Percentiles rank a stretch among this genome's conserved stretches.
These are phyloP conservation scores for Eremobia ochroleuca DNA, from an alignment of 2,888 invertebrate genomes.

Conservation along the genomic window DNA sequence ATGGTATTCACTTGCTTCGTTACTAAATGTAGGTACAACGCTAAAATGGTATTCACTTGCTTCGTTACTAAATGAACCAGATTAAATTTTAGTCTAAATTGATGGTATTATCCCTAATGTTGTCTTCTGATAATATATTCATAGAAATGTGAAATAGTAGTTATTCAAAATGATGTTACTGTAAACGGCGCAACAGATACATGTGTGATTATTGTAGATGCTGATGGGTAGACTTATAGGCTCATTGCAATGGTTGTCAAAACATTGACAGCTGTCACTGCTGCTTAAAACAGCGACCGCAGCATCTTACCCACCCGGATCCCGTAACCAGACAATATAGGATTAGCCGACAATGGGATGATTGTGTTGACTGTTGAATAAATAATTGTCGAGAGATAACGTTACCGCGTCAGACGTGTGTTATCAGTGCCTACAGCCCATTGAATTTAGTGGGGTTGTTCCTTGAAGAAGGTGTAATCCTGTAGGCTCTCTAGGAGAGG, in stretches of 20 bases:
- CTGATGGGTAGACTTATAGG: background rate
- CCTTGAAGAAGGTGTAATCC: background rate
- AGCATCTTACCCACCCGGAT: constrained; percentile 18
- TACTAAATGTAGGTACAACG: constrained; percentile 25
- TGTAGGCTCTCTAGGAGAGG: background rate
- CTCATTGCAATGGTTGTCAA: background rate
- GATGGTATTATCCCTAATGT: background rate
- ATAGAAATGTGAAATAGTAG: background rate
- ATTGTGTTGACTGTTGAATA: constrained; percentile 65
- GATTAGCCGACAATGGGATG: constrained; percentile 58
- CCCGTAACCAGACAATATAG: constrained; percentile 33
- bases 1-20: too few species aligned
- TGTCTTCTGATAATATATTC: background rate
- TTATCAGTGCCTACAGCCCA: constrained; percentile 31
- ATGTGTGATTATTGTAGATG: background rate
- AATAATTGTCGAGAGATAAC: constrained; percentile 60
- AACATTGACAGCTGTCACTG: background rate
- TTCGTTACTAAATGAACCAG: constrained; percentile 8
- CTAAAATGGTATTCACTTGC: constrained; percentile 29
- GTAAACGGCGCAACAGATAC: background rate
- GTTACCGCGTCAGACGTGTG: constrained; percentile 3
- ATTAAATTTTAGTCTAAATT: constrained; percentile 11
- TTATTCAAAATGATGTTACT: background rate
- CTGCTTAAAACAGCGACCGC: background rate
- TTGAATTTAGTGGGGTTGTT: constrained; percentile 13